Evolutionary conservation across 2,888 invertebrate genomes (phyloP), one percentile per base, ranked within the genome.

Genomic region (Mallateleia sp.): DNA sequence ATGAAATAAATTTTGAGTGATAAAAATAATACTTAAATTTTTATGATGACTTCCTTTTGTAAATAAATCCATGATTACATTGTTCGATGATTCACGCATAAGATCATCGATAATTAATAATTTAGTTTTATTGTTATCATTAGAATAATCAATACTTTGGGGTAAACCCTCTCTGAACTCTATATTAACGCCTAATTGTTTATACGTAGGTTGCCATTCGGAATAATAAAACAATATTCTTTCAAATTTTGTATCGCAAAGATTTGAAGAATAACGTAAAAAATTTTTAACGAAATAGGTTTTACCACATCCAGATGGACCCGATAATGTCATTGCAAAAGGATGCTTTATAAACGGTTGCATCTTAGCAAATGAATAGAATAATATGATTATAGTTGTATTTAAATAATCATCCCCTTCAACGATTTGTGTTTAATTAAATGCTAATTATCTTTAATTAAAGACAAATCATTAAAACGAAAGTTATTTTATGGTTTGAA

Each of bases 11-110:
- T 86, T 88, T 78, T 86, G 85, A 4, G 66, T 77, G 6, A 86
- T 80, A 24, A 67, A 78, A 22, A 85, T 85, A 2, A 90, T 60
- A 34, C 85, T 90, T n/a, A 89, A 50, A 84, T 88, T 88, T 25
- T 82, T 66, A 64, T 88, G 88, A 66, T 89, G 89, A 18, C 87
- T 88, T 0, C 89, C 90, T 67, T 90, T 91, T 1, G 87, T 89
- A 74, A 91, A 90, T 3, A 90, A 86, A 85, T 91, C 87, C 0
- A 87, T 81, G 28, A 91, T 64, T 0, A n/a, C 22, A 5, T 45
- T 54, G 45, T 47, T 81, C 15, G 66, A 81, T 0, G 77, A 52
- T 25, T 80, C 62, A 5, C 56, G 20, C 69, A 80, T 69, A 14
- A 85, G 34, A 69, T 85, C 84, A 14, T 85, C 79, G 18, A 84